Conservation (phyloP, 2,113 vertebrate species). For the Rallus limicola region DNA sequence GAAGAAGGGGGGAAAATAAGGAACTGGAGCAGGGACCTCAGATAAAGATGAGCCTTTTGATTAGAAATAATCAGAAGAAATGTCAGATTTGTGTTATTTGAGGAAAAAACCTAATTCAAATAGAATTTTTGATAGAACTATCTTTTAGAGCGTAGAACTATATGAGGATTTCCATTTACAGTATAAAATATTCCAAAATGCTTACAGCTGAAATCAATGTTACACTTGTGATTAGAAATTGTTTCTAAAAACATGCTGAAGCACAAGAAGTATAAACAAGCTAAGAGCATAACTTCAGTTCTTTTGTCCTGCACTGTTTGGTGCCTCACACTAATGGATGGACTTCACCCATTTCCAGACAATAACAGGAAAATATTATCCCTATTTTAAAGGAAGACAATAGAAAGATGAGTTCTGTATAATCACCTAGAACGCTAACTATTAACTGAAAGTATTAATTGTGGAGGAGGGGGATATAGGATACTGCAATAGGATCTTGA, state of each 20-base stretch:
- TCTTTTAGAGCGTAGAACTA: slow-evolving; percentile 25
- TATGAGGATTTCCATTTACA: slow-evolving; percentile 39
- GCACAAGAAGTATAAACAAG: not conserved
- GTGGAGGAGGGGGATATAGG: not conserved
- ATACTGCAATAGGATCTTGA: not conserved
- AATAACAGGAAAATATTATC: not conserved
- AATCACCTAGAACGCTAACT: not conserved
- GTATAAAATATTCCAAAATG: slow-evolving; percentile 17
- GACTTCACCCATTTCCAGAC: not conserved
- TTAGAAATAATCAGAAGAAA: slow-evolving; percentile 51
- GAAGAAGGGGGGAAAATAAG: not conserved
- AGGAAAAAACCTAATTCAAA: slow-evolving; percentile 48
- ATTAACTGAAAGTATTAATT: not conserved
- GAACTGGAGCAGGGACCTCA: not conserved
- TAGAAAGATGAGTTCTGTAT: not conserved
- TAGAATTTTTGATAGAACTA: slow-evolving; percentile 48
- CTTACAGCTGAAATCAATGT: slow-evolving; percentile 8
- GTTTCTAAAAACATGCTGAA: not conserved
- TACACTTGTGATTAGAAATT: slow-evolving; percentile 42
- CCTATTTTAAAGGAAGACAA: not conserved
- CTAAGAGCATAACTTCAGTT: not conserved
- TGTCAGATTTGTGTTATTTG: slow-evolving; percentile 24
- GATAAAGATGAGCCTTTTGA: slow-evolving; percentile 54
- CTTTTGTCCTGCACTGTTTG: not conserved
- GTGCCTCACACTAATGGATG: not conserved